Conservation (phyloP, 1,140 invertebrate species). For the Drosophila sulfurigaster region DNA sequence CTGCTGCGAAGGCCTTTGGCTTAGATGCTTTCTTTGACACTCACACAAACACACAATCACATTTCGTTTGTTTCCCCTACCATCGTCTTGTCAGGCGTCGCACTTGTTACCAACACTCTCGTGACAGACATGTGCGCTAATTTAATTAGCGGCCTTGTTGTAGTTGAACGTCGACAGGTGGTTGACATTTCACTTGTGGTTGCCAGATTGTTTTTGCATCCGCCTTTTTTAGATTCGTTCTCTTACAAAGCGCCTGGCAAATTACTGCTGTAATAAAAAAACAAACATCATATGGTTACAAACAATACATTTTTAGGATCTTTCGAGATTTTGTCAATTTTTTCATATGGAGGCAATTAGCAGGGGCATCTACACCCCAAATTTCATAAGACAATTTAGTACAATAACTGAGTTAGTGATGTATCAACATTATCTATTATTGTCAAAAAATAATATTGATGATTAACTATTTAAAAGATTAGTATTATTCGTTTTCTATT, state of each 20-base stretch:
- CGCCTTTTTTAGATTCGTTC: not conserved
- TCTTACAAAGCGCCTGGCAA: not conserved
- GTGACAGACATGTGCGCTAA: constrained; percentile 66
- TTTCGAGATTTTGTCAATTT: too few species aligned
- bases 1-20: constrained; percentile 28
- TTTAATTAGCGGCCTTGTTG: constrained; percentile 69
- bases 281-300: too few species aligned
- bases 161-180: constrained; percentile 68
- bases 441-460: too few species aligned
- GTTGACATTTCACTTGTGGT: constrained; percentile 61
- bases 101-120: constrained; percentile 29
- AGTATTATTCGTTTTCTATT: too few species aligned
- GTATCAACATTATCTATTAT: too few species aligned
- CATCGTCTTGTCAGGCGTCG: not conserved
- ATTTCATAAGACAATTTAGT: too few species aligned
- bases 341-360: too few species aligned
- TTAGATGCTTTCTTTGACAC: constrained; percentile 43
- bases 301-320: too few species aligned
- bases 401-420: too few species aligned
- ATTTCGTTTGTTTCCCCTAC: not conserved
- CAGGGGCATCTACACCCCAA: too few species aligned
- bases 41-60: constrained; percentile 1
- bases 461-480: too few species aligned
- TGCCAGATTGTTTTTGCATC: not conserved
- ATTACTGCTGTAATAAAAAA: too few species aligned